Evolutionary conservation across 2,797 vertebrate species (phyloP).

Genomic region (Meda fulgida): DNA sequence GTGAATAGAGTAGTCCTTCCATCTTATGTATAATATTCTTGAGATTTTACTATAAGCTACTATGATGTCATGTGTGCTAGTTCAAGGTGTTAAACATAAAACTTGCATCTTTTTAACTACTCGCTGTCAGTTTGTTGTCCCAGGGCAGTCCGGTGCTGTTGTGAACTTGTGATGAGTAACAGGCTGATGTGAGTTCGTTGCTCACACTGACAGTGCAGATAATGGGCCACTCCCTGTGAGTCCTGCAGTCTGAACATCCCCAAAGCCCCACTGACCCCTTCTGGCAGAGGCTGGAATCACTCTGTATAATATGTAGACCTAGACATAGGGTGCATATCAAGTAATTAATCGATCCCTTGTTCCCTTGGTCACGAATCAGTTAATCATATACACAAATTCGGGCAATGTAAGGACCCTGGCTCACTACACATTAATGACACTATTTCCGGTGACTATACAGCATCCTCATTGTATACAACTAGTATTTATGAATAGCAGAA

Average conservation of each 20-base stretch:
- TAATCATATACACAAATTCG: neutral
- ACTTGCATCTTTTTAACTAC: neutral
- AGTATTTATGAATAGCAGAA: neutral
- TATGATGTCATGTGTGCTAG: neutral
- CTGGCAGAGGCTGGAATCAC: conserved; percentile 49
- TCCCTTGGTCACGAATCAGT: neutral
- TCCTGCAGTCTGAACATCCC: conserved; percentile 37
- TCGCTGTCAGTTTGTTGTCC: neutral
- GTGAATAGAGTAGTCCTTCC: neutral
- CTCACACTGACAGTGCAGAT: conserved; percentile 20
- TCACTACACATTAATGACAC: neutral
- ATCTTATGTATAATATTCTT: neutral
- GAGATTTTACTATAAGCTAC: neutral
- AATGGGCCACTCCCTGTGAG: conserved; percentile 52
- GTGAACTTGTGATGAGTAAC: conserved; percentile 26
- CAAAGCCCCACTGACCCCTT: conserved; percentile 56
- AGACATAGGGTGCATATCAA: neutral
- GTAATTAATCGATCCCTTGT: neutral
- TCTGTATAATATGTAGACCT: conserved; percentile 14
- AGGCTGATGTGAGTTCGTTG: conserved; percentile 15
- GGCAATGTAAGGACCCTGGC: neutral
- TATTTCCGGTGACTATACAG: neutral
- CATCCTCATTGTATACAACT: neutral
- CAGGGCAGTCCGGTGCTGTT: neutral
- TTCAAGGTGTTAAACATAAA: neutral